Percentiles rank a stretch among this genome's conserved stretches.
Conservation (phyloP, 1,140 invertebrate genomes). For the Rhagoletis pomonella region DNA sequence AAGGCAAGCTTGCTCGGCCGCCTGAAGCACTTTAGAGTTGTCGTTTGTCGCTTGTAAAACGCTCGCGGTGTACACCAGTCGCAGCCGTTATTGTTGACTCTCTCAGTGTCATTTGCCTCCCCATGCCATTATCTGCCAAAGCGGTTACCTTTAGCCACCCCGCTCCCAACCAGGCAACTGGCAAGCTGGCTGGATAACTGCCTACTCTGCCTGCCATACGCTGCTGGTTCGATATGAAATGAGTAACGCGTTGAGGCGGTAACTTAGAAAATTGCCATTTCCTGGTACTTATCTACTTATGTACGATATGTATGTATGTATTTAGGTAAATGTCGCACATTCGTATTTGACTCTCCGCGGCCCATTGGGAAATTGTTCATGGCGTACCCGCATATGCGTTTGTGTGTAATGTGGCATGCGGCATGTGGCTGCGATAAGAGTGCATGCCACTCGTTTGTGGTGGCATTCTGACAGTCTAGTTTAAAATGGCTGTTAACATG, state of each 20-base stretch:
- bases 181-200: too few relatives aligned
- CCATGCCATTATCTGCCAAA: too few relatives aligned
- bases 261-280: constrained; percentile 43
- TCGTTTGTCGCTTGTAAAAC: background rate
- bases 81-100: background rate
- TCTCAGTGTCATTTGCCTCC: background rate
- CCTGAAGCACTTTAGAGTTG: background rate
- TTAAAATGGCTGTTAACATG: constrained; percentile 40
- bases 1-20: background rate
- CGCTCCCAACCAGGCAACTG: too few relatives aligned
- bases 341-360: background rate
- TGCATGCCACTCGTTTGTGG: constrained; percentile 33
- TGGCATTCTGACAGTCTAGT: background rate
- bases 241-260: constrained; percentile 26
- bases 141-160: background rate
- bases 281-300: background rate
- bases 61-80: background rate
- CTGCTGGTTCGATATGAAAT: background rate
- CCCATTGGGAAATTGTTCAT: background rate
- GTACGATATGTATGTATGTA: background rate
- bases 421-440: background rate
- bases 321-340: background rate
- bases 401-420: background rate
- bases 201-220: background rate
- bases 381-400: background rate